phyloP scores from a whole-genome alignment of 2,797 vertebrate species.

The Ataeniobius toweri region DNA sequence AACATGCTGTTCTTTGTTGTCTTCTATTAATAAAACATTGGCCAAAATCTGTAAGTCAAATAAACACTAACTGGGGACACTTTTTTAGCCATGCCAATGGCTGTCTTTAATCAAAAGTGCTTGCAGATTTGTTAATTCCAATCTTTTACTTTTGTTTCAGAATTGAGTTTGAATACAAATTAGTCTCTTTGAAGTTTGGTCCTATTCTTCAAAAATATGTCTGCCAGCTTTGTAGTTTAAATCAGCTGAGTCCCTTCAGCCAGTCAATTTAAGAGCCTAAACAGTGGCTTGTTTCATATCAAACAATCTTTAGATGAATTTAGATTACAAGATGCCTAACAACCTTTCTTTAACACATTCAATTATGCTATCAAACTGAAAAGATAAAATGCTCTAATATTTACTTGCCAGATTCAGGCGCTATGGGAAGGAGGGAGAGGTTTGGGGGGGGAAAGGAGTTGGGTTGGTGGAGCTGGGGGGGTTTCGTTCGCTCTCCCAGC shows the following conservation, averaged over 20 bases:
- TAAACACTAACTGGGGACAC: constrained; percentile 20
- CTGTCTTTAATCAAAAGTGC: neutral
- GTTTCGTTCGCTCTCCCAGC: constrained; percentile 69
- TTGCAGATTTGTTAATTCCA: neutral
- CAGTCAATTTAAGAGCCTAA: constrained; percentile 3
- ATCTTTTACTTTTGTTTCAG: neutral
- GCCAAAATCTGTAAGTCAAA: constrained; percentile 63
- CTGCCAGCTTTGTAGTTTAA: constrained; percentile 11
- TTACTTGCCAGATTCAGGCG: constrained; percentile 66
- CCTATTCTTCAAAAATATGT: neutral
- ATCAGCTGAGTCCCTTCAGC: constrained; percentile 7
- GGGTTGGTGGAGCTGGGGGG: constrained; percentile 10
- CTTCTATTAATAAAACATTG: constrained; percentile 65
- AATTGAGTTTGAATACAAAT: neutral
- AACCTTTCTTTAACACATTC: constrained; percentile 49
- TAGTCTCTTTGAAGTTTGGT: neutral
- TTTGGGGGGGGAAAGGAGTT: neutral
- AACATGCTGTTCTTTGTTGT: constrained; percentile 73
- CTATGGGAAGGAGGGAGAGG: constrained; percentile 31
- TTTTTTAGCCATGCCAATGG: neutral
- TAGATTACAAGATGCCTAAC: constrained; percentile 43
- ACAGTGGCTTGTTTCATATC: constrained; percentile 26
- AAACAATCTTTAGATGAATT: constrained; percentile 50
- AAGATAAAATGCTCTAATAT: constrained; percentile 74
- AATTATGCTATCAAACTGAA: constrained; percentile 69